Base-by-base conservation (phyloP, 1,140 invertebrate genomes). In the Drosophila mayri region DNA sequence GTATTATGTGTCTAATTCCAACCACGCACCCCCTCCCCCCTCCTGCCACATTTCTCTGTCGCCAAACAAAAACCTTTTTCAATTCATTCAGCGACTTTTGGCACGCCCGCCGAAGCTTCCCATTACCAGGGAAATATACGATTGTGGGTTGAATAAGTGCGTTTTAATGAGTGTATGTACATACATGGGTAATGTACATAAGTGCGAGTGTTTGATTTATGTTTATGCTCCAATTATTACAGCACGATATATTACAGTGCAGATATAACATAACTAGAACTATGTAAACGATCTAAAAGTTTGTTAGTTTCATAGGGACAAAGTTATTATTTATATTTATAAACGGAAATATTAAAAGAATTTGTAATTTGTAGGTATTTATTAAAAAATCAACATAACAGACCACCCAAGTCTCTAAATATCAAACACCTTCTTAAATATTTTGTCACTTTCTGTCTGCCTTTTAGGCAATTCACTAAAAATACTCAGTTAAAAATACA, bases 381-480 rank as follows among this genome's bases (percentile, higher is more conserved):
- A 25, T 25, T 16, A 9, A 46, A 8, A 46, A 20, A 16, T 9
- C 14, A n/a, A n/a, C 0, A 68, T 38, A 18, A 35, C 18, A 40
- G 67, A 70, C 64, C 67, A 38, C 67, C 67, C 32, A 22, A 9
- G 10, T 7, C 10, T 9, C 18, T 10, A 30, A n/a, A 44, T 32
- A 18, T 30, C 14, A 44, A 14, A 32, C 54, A 46, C 38, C 35
- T 54, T 43, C 32, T 35, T 12, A 11, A 76, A 67, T 60, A 76
- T 58, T 76, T 76, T 76, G 72, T 76, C 74, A 76, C 49, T 60
- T 76, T 76, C 32, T 44, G 20, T 58, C 50, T 47, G 68, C 35
- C 37, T 47, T 50, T 68, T 47, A 28, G 32, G 35, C 49, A 65
- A 28, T 25, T 68, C 41, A 28, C 46, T 28, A 66, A 60, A 76